A percentile compares a stretch with the other conserved stretches of the same genome.
phyloP scores from a whole-genome alignment of 23 tunicate genomes.

The Styela plicata region DNA sequence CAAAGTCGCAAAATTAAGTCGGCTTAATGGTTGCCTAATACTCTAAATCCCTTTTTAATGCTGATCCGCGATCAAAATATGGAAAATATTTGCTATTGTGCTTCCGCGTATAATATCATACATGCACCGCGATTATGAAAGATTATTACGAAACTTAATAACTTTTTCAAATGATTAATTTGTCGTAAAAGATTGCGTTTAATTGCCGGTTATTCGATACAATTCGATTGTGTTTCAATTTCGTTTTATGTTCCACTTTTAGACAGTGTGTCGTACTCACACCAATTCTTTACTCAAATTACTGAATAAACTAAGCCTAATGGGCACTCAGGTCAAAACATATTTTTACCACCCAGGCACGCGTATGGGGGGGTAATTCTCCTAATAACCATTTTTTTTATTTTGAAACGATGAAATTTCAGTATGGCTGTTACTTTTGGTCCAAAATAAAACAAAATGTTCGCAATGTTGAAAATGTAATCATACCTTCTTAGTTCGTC shows the following conservation, averaged over 20 bases:
- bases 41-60: background rate
- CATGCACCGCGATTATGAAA: background rate
- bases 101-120: background rate
- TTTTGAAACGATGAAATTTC: too few species aligned
- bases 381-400: too few species aligned
- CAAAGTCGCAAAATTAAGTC: background rate
- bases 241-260: constrained; percentile 8
- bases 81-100: background rate
- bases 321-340: background rate
- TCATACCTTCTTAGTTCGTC: too few species aligned
- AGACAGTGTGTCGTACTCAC: constrained; percentile 3
- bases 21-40: background rate
- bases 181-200: background rate
- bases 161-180: background rate
- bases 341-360: background rate
- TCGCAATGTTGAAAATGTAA: too few species aligned
- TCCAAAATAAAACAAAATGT: too few species aligned
- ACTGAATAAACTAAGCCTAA: constrained; percentile 13
- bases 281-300: background rate
- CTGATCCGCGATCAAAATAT: background rate
- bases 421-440: too few species aligned
- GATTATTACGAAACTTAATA: background rate
- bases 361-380: too few species aligned
- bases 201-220: constrained; percentile 22
- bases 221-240: constrained; percentile 12